A percentile compares a stretch with the other conserved stretches of the same genome.
phyloP scores from a whole-genome alignment of 2,113 vertebrate species.

The Phaethon lepturus region DNA sequence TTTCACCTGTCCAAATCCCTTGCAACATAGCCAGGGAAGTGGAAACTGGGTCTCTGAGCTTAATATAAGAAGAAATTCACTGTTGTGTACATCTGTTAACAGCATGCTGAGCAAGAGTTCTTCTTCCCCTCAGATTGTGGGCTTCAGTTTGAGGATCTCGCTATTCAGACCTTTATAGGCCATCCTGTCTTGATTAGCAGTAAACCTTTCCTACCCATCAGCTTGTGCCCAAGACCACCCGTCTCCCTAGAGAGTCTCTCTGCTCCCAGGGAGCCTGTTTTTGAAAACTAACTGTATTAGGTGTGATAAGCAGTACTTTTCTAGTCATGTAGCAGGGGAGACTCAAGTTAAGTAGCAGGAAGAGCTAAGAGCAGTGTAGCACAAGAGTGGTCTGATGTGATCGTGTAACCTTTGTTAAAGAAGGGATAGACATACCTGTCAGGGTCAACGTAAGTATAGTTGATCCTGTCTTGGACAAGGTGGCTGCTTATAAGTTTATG shows the following conservation, averaged over 20 bases:
- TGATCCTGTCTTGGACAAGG: background rate
- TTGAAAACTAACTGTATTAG: background rate
- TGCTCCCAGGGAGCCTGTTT: background rate
- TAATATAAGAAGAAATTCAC: background rate
- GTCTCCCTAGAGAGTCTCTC: background rate
- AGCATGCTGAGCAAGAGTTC: background rate
- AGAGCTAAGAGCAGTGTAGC: background rate
- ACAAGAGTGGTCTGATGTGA: background rate
- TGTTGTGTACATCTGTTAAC: background rate
- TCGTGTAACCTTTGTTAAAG: background rate
- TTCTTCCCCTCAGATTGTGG: background rate
- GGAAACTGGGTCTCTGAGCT: background rate
- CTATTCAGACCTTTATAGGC: background rate
- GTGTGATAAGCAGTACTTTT: background rate
- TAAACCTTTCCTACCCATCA: background rate
- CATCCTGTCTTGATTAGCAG: background rate
- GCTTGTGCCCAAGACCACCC: background rate
- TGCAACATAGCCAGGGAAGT: background rate
- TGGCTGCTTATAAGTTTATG: background rate
- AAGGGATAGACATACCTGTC: accelerated
- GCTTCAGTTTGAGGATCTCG: background rate
- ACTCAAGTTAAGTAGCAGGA: background rate
- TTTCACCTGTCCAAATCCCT: slow-evolving; percentile 9
- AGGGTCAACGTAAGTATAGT: background rate
- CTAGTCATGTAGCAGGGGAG: background rate